Percentiles rank a stretch among this genome's conserved stretches.
phyloP scores from a whole-genome alignment of 2,797 vertebrate genomes.

The Protosalanx chinensis region DNA sequence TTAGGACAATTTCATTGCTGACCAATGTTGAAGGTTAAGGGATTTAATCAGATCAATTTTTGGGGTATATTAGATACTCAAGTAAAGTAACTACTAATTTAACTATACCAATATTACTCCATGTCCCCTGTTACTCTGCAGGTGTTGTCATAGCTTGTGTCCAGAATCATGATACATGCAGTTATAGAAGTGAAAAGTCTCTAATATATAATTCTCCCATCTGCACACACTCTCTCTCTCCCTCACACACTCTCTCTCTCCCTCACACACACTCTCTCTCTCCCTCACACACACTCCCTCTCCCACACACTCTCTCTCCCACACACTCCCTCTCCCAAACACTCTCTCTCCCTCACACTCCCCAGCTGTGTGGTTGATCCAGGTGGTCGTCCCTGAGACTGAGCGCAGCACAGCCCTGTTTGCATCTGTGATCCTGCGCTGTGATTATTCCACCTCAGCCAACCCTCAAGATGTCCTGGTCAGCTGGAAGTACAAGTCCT shows the following conservation, averaged over 20 bases:
- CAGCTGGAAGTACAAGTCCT: slow-evolving; percentile 91
- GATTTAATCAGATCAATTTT: no score
- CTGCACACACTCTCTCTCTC: not conserved
- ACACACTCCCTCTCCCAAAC: not conserved
- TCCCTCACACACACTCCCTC: not conserved
- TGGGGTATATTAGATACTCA: no score
- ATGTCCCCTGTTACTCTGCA: no score
- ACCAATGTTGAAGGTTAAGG: no score
- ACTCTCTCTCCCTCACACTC: not conserved
- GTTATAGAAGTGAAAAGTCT: not conserved
- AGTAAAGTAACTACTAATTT: no score
- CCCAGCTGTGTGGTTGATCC: slow-evolving; percentile 65
- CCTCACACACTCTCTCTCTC: not conserved
- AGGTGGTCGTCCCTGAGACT: slow-evolving; percentile 67
- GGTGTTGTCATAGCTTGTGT: no score
- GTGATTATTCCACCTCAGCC: slow-evolving; percentile 91
- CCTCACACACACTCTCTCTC: no score
- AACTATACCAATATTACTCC: no score
- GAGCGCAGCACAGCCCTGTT: slow-evolving; percentile 77
- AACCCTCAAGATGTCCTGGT: slow-evolving; percentile 84
- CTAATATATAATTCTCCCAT: not conserved
- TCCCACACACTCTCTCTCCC: no score
- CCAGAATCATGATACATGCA: no score
- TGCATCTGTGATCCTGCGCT: slow-evolving; percentile 76
- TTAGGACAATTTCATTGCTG: no score